Base-by-base conservation (phyloP, 2,113 vertebrate genomes). In the Gadus macrocephalus region DNA sequence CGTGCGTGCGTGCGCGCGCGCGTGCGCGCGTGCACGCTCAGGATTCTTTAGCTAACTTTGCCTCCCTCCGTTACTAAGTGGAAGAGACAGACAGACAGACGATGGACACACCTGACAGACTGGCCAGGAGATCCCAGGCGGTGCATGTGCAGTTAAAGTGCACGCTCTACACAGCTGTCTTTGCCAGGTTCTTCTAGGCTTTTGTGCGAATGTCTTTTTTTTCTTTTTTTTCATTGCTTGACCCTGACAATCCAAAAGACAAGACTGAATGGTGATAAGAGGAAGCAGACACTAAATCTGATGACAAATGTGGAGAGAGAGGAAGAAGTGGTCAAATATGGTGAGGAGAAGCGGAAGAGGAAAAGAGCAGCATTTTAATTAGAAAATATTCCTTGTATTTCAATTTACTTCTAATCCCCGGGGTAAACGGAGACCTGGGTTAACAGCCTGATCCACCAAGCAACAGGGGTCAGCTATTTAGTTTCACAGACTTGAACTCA, bases 21-120 rank as follows among this genome's bases (percentile, higher is more conserved):
- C 2, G 7, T 49, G 42, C 11, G 7, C 6, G 7, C 11, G 42
- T 62, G 60, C 5, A 15, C 53, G 28, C 20, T 55, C 53, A 86
- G 90, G 88, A 90, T 83, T 79, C 92, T 93, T 93, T 92, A 93
- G 95, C 92, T 93, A 91, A 92, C 91, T 90, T 49, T 89, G 87
- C 89, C 85, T 67, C 16, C 35, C 38, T 11, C 66, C 68, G 68
- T 87, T 86, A 71, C 70, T 60, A 63, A 74, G 75, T 61, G 53
- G 68, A 77, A 76, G 77, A 38, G 20, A 60, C 8, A 42, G 14
- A 66, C 28, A 63, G 3, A 70, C 27, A 17, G 71, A 69, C 27
- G 14, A 27, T 5, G 62, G 59, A 12, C 12, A 28, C 73, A 76
- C 77, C 42, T 25, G 71, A 79, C 70, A 49, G 3, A 9, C 69